Evolutionary conservation across 2,888 invertebrate genomes (phyloP).

Genomic region (Thera obeliscata): DNA sequence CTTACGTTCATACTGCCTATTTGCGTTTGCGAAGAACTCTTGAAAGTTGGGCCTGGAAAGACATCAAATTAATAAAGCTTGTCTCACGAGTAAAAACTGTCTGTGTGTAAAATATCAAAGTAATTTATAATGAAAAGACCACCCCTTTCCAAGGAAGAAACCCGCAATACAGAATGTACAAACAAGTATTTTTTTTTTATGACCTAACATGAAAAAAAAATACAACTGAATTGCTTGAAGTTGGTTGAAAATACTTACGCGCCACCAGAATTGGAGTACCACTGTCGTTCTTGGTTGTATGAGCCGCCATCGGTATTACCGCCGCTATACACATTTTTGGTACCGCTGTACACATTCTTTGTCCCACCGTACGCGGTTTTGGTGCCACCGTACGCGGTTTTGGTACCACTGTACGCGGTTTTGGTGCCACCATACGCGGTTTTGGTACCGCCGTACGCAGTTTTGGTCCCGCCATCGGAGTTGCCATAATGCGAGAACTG

Average conservation of each 20-base stretch:
- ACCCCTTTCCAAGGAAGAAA: no score
- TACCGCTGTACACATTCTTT: slow-evolving; percentile 44
- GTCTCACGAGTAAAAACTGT: no score
- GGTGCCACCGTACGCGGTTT: slow-evolving; percentile 41
- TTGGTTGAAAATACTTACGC: slow-evolving; percentile 54
- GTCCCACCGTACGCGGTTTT: slow-evolving; percentile 48
- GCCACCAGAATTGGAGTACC: slow-evolving; percentile 59
- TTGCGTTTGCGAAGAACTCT: slow-evolving; percentile 62
- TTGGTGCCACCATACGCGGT: slow-evolving; percentile 36
- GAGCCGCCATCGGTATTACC: slow-evolving; percentile 41
- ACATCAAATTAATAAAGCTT: slow-evolving; percentile 2
- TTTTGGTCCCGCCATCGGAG: background rate
- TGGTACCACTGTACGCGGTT: slow-evolving; percentile 42
- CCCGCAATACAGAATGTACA: no score
- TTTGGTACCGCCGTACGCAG: slow-evolving; percentile 3
- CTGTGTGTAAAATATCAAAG: no score
- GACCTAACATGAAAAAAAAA: no score
- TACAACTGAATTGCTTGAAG: no score
- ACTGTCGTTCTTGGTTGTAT: slow-evolving; percentile 60
- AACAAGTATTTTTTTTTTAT: no score
- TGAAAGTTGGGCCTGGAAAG: slow-evolving; percentile 59
- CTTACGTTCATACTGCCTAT: slow-evolving; percentile 58
- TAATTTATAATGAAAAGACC: no score
- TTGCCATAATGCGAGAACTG: slow-evolving; percentile 34
- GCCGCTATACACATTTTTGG: slow-evolving; percentile 36